Percentiles rank a stretch among this genome's conserved stretches.
phyloP scores from a whole-genome alignment of 2,888 invertebrate genomes.

The Drosophila neonasuta region DNA sequence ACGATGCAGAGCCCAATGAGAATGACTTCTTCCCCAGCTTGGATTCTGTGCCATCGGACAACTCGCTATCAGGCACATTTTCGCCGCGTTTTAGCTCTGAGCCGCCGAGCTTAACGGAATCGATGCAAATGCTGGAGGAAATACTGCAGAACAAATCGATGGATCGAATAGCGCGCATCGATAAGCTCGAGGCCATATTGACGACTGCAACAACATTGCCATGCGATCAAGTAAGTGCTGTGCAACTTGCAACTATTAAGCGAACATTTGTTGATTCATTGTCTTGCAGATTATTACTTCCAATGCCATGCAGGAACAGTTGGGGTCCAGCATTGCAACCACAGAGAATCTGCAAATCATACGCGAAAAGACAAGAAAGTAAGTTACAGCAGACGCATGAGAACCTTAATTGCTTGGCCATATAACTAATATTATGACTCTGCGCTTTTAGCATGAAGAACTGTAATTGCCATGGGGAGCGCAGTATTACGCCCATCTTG shows the following conservation, averaged over 20 bases:
- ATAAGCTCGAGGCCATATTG: constrained; percentile 92
- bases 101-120: constrained; percentile 92
- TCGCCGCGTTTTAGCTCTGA: constrained; percentile 89
- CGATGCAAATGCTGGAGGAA: constrained; percentile 94
- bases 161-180: constrained; percentile 93
- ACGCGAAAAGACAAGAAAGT: constrained; percentile 81
- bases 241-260: not conserved
- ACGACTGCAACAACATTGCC: constrained; percentile 90
- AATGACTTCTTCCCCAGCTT: constrained; percentile 89
- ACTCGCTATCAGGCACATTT: constrained; percentile 85
- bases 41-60: constrained; percentile 91
- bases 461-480: constrained; percentile 80
- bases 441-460: constrained; percentile 76
- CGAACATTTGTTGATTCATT: not conserved
- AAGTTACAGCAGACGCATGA: constrained; percentile 26
- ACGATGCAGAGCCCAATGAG: constrained; percentile 87
- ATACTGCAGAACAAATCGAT: constrained; percentile 91
- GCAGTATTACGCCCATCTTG: constrained; percentile 71
- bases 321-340: constrained; percentile 80
- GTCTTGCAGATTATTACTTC: constrained; percentile 77
- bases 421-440: constrained; percentile 9
- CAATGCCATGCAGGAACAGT: constrained; percentile 80
- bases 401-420: not conserved
- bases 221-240: constrained; percentile 83
- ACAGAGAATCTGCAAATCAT: constrained; percentile 82